Evolutionary conservation across 2,797 vertebrate genomes (phyloP).

Genomic region (Smutsia temminckii): DNA sequence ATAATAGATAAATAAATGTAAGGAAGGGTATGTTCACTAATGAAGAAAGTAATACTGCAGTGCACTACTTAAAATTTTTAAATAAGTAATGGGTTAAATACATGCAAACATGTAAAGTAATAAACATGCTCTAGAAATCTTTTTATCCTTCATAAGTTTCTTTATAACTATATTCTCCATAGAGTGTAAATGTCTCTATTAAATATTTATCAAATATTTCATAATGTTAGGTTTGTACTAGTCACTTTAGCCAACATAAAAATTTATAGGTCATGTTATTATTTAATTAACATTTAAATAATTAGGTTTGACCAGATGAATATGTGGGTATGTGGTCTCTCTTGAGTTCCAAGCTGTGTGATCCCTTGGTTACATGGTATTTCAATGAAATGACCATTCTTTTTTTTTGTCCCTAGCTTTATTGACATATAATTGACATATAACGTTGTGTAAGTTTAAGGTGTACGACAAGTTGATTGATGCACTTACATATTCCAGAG

Average conservation of each 20-base stretch:
- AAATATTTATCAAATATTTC: background rate
- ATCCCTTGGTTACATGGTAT: background rate
- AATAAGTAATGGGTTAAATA: background rate
- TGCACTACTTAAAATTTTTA: background rate
- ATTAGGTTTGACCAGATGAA: background rate
- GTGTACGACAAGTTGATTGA: background rate
- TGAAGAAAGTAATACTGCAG: background rate
- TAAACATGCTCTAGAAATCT: background rate
- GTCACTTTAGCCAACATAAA: background rate
- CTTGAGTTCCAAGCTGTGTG: background rate
- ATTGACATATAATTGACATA: background rate
- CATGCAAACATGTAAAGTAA: background rate
- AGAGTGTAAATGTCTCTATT: background rate
- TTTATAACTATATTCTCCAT: background rate
- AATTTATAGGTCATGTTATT: background rate
- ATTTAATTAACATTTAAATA: constrained; percentile 11
- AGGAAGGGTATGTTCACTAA: background rate
- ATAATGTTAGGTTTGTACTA: background rate
- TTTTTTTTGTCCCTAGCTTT: background rate
- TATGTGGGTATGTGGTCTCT: background rate
- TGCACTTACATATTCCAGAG: background rate
- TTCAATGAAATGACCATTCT: background rate
- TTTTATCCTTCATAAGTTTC: background rate
- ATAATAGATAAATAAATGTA: background rate
- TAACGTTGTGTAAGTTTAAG: background rate